Base-by-base conservation (phyloP, 2,888 invertebrate species). In the Asteroscopus sphinx region DNA sequence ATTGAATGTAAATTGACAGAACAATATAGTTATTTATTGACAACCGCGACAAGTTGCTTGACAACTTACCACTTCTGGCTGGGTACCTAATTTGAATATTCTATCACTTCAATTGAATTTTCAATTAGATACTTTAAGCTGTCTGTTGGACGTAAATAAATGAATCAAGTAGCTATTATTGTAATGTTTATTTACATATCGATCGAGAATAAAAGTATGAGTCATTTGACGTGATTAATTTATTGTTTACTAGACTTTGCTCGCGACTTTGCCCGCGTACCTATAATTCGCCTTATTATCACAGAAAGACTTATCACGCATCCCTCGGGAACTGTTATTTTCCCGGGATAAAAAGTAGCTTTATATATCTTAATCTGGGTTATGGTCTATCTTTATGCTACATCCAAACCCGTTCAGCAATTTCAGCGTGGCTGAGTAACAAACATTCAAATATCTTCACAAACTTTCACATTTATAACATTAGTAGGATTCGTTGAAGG, bases 1-100 rank as follows among this genome's bases (percentile, higher is more conserved):
- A 62, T 65, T 66, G 60, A 60, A 44, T 72, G 49, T 56, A 49
- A 76, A 77, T 79, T 78, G 73, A 72, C 66, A 53, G 33, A 46
- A 53, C 47, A 52, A 69, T 68, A 54, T n/a, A n/a, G n/a, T 21
- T 53, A 62, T 71, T 64, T 66, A 68, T 46, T 52, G 51, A 65
- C 58, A 15, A 44, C 57, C 17, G 48, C 45, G 37, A 53, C 59
- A 39, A 42, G 26, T 33, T 16, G 28, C 13, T 47, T 39, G 32
- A 44, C 21, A 42, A 62, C 55, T 42, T 32, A 39, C 30, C 32
- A 46, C 13, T 26, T n/a, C 40, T 28, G 30, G 25, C n/a, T 65
- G 62, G 59, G 52, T 39, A 58, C 42, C 65, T 54, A 61, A 48
- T 57, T 56, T 42, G 47, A 35, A 57, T 60, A 44, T 44, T 33